These are phyloP conservation scores for Varecia variegata DNA, from an alignment of 2,797 vertebrate genomes.

Conservation along the genomic window DNA sequence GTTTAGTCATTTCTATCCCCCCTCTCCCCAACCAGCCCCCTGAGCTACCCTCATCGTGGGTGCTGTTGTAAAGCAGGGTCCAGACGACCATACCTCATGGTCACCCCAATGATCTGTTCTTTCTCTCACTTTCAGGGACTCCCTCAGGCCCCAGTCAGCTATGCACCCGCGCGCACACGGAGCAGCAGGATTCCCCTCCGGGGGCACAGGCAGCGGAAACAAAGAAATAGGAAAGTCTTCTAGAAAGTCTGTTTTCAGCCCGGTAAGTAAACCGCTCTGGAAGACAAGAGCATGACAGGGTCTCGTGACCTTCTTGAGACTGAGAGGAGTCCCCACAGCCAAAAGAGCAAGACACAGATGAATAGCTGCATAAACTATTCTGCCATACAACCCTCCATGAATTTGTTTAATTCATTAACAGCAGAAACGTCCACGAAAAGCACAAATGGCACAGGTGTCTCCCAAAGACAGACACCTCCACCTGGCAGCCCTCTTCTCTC, in stretches of 20 bases:
- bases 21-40: background rate
- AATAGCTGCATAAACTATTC: background rate
- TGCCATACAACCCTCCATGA: background rate
- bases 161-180: background rate
- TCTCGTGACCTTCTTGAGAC: background rate
- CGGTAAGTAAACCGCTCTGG: background rate
- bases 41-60: background rate
- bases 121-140: background rate
- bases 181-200: background rate
- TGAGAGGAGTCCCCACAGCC: background rate
- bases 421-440: background rate
- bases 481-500: background rate
- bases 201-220: background rate
- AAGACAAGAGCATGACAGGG: background rate
- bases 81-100: background rate
- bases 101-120: background rate
- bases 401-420: background rate
- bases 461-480: background rate
- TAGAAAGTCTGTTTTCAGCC: background rate
- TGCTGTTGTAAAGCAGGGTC: background rate
- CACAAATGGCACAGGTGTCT: background rate
- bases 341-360: background rate
- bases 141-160: background rate
- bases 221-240: background rate
- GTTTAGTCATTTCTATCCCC: background rate